phyloP scores from a whole-genome alignment of 2,888 invertebrate genomes.

The Sarcophaga carnaria region DNA sequence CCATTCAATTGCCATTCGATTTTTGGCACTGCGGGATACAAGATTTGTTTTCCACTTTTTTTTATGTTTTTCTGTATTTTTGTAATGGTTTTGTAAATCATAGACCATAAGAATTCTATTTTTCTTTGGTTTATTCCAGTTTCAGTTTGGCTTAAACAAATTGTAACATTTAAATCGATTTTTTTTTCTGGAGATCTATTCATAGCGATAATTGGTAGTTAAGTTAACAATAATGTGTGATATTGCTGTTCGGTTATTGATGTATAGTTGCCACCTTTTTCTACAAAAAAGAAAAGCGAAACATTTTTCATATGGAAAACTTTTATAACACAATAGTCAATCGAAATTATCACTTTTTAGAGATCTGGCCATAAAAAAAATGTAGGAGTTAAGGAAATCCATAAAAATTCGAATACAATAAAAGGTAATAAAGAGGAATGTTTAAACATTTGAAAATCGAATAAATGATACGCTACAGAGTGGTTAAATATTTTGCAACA shows the following conservation, averaged over 20 bases:
- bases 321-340: neutral
- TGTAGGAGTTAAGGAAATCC: neutral
- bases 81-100: conserved; percentile 11
- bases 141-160: conserved; percentile 54
- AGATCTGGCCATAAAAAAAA: neutral
- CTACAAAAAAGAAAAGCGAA: neutral
- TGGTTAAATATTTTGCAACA: too few species aligned
- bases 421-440: neutral
- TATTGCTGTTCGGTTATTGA: conserved; percentile 63
- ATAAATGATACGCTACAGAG: too few species aligned
- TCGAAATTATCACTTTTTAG: neutral
- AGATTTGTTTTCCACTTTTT: neutral
- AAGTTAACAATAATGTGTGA: conserved; percentile 64
- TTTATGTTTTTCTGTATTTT: neutral
- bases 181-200: conserved; percentile 38
- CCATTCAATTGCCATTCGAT: conserved; percentile 49
- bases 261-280: conserved; percentile 59
- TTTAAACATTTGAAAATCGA: neutral
- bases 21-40: conserved; percentile 59
- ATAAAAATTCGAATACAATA: neutral
- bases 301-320: neutral
- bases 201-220: conserved; percentile 63
- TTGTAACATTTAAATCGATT: conserved; percentile 58
- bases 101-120: conserved; percentile 9
- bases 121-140: neutral